A percentile compares a stretch with the other conserved stretches of the same genome.
These are phyloP conservation scores for Zaprionus obscuricornis DNA, from an alignment of 2,888 invertebrate species.

Conservation along the genomic window DNA sequence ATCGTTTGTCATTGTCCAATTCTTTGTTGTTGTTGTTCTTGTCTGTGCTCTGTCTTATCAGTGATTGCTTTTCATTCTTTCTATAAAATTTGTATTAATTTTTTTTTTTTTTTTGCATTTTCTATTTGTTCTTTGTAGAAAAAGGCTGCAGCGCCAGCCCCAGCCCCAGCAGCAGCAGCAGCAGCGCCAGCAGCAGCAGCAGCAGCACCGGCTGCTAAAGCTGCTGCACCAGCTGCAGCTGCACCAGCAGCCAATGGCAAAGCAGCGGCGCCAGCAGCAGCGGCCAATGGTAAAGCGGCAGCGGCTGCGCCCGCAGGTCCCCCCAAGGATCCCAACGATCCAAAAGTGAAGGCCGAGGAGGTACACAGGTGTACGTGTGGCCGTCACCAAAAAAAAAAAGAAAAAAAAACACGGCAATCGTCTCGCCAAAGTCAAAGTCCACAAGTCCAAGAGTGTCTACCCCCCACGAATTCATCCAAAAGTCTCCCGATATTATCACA, in stretches of 20 bases:
- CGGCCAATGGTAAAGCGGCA: constrained; percentile 54
- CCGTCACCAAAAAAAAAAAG: constrained; percentile 21
- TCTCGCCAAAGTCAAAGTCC: constrained; percentile 39
- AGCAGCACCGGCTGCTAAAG: constrained; percentile 49
- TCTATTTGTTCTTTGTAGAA: constrained; percentile 66
- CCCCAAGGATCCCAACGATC: constrained; percentile 80
- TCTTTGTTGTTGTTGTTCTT: constrained; percentile 29
- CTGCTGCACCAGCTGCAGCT: constrained; percentile 45
- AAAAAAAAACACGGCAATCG: constrained; percentile 46
- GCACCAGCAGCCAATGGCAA: constrained; percentile 53
- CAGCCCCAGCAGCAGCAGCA: constrained; percentile 53
- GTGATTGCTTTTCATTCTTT: not conserved
- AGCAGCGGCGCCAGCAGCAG: too few relatives aligned
- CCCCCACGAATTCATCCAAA: not conserved
- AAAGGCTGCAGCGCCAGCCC: constrained; percentile 70
- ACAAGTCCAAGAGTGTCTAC: constrained; percentile 13
- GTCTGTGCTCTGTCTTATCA: constrained; percentile 30
- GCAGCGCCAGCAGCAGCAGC: constrained; percentile 57
- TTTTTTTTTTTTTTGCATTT: constrained; percentile 35
- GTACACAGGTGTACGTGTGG: constrained; percentile 78
- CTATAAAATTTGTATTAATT: not conserved
- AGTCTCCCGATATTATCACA: too few relatives aligned
- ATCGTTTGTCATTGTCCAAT: constrained; percentile 12
- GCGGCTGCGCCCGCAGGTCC: constrained; percentile 75
- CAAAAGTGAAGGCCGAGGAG: constrained; percentile 81